These are phyloP conservation scores for Xestoiulus laeticollis DNA, from an alignment of 2,888 invertebrate genomes.

Conservation along the genomic window DNA sequence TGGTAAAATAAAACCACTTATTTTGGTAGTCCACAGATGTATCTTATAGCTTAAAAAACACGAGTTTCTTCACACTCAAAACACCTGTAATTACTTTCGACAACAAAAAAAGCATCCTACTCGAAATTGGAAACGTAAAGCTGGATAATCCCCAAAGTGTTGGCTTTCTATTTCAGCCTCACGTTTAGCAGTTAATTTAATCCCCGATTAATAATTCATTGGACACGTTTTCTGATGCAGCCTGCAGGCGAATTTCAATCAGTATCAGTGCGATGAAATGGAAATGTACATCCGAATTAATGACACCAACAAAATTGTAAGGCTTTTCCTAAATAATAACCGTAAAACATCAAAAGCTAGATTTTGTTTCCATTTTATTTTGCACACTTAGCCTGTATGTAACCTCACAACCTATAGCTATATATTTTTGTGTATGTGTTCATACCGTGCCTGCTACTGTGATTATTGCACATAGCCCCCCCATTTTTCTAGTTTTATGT, in stretches of 20 bases:
- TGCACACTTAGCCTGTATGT: not conserved
- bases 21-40: too few relatives aligned
- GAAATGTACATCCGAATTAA: not conserved
- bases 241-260: not conserved
- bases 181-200: not conserved
- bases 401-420: not conserved
- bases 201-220: not conserved
- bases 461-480: not conserved
- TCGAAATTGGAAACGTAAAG: not conserved
- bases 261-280: not conserved
- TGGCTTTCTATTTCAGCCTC: not conserved
- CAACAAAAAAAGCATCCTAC: not conserved
- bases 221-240: not conserved
- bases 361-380: not conserved
- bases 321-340: not conserved
- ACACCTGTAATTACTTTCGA: too few relatives aligned
- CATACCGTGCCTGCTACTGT: slow-evolving; percentile 32
- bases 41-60: too few relatives aligned
- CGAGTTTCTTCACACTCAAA: too few relatives aligned
- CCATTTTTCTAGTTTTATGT: not conserved
- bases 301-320: not conserved
- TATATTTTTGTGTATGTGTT: not conserved
- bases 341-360: not conserved
- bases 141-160: not conserved
- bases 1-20: too few relatives aligned